A percentile compares a stretch with the other conserved stretches of the same genome.
phyloP scores from a whole-genome alignment of 2,888 invertebrate genomes.

The Tridacna gigas region DNA sequence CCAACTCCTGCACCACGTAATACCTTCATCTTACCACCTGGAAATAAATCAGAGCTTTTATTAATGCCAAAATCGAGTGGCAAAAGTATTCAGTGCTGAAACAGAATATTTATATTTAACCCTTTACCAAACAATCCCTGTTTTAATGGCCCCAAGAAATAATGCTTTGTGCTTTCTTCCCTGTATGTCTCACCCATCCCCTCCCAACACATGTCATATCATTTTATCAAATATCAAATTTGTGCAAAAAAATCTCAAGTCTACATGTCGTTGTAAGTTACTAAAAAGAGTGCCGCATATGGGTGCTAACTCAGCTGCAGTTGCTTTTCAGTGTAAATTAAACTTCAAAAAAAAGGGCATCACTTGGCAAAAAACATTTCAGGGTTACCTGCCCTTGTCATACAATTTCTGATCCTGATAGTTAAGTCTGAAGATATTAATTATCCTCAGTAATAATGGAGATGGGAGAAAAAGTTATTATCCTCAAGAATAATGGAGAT shows the following conservation, averaged over 20 bases:
- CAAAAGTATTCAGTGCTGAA: not conserved
- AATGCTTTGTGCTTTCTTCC: not conserved
- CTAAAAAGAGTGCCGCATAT: too few species aligned
- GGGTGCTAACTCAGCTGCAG: too few species aligned
- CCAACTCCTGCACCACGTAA: constrained; percentile 14
- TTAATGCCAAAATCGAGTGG: not conserved
- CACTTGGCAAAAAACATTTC: not conserved
- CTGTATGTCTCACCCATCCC: not conserved
- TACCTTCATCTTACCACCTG: constrained; percentile 11
- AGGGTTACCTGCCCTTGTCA: not conserved
- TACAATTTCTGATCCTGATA: too few species aligned
- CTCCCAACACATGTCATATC: too few species aligned
- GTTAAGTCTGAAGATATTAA: too few species aligned
- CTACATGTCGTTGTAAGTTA: not conserved
- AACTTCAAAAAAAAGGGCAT: not conserved
- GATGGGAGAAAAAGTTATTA: too few species aligned
- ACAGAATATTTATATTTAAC: not conserved
- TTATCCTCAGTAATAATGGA: too few species aligned
- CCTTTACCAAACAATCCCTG: not conserved
- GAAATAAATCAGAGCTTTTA: not conserved
- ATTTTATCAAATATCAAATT: not conserved
- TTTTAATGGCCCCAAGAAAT: not conserved
- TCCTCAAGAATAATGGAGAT: too few species aligned
- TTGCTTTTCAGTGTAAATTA: too few species aligned
- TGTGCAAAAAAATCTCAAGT: not conserved